Conservation (phyloP, 2,113 vertebrate species). For the Dipodomys ordii region DNA sequence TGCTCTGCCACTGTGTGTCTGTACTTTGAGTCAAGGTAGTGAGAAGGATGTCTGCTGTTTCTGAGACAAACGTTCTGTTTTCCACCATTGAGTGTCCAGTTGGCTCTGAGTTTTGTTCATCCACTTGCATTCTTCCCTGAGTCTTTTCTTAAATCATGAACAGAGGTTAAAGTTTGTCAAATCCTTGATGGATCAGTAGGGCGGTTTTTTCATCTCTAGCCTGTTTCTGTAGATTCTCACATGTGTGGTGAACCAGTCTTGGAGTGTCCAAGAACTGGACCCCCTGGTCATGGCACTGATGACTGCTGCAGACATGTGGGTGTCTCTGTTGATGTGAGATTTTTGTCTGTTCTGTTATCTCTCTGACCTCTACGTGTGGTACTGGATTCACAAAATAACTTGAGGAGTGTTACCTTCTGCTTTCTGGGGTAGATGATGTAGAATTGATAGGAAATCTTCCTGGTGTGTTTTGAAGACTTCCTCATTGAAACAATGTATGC, state of each 20-base stretch:
- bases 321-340: background rate
- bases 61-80: background rate
- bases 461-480: background rate
- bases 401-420: background rate
- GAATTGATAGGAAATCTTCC: background rate
- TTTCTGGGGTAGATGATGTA: background rate
- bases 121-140: too few species aligned
- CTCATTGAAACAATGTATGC: background rate
- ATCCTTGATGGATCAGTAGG: too few species aligned
- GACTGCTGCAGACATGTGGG: too few species aligned
- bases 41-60: background rate
- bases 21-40: background rate
- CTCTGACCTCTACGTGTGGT: too few species aligned
- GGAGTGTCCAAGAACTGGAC: too few species aligned
- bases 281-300: too few species aligned
- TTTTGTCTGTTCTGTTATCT: background rate
- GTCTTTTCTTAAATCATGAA: background rate
- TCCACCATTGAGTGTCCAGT: too few species aligned
- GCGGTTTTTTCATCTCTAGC: background rate
- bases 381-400: background rate
- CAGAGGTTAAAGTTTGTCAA: background rate
- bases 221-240: background rate
- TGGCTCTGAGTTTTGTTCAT: too few species aligned
- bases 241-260: background rate
- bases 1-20: too few species aligned